phyloP scores from a whole-genome alignment of 2,797 vertebrate species.

The Chiropotes sagulatus region DNA sequence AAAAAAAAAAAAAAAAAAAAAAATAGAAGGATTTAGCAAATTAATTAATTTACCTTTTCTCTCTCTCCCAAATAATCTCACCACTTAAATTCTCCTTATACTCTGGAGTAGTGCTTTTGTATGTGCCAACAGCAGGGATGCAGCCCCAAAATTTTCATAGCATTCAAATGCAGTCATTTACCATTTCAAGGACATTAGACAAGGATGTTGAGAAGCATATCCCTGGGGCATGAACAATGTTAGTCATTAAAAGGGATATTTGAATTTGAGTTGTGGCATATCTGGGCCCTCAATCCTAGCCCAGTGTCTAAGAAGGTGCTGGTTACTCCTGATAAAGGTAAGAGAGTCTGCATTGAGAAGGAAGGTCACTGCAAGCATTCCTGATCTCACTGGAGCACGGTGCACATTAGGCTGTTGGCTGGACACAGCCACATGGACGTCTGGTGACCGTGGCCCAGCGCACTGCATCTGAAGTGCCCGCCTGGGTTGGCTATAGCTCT shows the following conservation, averaged over 20 bases:
- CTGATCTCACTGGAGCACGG: too few relatives aligned
- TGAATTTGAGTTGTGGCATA: too few relatives aligned
- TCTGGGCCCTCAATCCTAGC: not conserved
- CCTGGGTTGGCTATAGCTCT: not conserved
- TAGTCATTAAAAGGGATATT: not conserved
- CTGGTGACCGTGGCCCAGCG: fast-evolving
- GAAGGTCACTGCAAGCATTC: too few relatives aligned
- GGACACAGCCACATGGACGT: not conserved
- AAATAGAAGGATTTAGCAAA: not conserved
- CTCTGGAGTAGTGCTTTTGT: not conserved
- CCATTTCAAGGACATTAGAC: not conserved
- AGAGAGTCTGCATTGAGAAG: fast-evolving
- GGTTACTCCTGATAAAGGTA: not conserved
- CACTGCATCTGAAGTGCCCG: not conserved
- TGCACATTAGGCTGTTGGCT: not conserved
- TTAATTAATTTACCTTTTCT: not conserved
- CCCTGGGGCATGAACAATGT: not conserved
- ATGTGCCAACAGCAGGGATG: not conserved
- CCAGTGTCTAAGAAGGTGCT: not conserved
- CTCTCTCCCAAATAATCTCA: not conserved
- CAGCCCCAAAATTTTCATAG: not conserved
- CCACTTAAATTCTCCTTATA: not conserved
- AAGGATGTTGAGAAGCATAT: not conserved
- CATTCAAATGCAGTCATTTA: not conserved
- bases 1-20: not conserved